Evolutionary conservation across 1,140 invertebrate genomes (phyloP).

Genomic region (Aphaenogaster floridana): DNA sequence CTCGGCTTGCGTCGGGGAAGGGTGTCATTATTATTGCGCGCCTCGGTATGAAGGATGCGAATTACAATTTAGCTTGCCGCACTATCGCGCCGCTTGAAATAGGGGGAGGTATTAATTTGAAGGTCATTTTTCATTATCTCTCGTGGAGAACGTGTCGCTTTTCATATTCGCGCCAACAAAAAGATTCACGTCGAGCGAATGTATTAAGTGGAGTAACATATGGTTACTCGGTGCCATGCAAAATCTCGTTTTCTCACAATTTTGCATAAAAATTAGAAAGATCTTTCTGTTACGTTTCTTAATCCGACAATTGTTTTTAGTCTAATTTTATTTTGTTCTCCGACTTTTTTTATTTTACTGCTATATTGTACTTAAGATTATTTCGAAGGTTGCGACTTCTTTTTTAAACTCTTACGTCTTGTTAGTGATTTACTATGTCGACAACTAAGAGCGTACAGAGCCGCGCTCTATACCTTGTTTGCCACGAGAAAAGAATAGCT

Average conservation of each 20-base stretch:
- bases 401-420: slow-evolving; percentile 8
- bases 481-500: slow-evolving; percentile 15
- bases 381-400: slow-evolving; percentile 1
- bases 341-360: not conserved
- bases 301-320: not conserved
- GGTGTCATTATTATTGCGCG: not conserved
- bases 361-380: slow-evolving; percentile 15
- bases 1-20: not conserved
- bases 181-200: not conserved
- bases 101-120: slow-evolving; percentile 10
- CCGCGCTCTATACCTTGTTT: not conserved
- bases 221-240: not conserved
- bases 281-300: not conserved
- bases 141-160: not conserved
- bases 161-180: not conserved
- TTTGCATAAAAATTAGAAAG: not conserved
- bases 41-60: not conserved
- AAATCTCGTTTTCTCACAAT: not conserved
- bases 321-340: slow-evolving; percentile 4
- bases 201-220: not conserved
- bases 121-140: not conserved
- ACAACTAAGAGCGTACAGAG: not conserved
- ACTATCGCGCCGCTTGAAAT: not conserved
- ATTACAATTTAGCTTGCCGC: not conserved
- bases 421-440: slow-evolving; percentile 19